phyloP scores from a whole-genome alignment of 2,797 vertebrate species.

The Labeo calbasu region DNA sequence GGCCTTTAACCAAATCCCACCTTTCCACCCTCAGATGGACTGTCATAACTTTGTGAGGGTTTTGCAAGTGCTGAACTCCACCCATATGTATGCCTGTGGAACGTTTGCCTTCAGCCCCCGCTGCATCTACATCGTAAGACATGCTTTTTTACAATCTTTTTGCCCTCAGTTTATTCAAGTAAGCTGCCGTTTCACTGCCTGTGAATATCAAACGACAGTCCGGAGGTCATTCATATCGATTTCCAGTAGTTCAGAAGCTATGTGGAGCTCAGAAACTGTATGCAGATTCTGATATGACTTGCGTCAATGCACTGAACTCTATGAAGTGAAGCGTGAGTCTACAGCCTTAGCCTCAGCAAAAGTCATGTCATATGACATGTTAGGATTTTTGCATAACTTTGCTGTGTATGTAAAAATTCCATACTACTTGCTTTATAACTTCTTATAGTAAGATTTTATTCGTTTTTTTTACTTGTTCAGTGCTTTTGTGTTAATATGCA shows the following conservation, averaged over 20 bases:
- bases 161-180: neutral
- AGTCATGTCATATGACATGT: neutral
- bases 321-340: neutral
- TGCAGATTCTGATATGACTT: no score
- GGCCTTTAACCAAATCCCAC: neutral
- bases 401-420: no score
- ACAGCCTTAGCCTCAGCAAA: neutral
- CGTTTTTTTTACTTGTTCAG: neutral
- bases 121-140: slow-evolving; percentile 84
- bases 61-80: slow-evolving; percentile 82
- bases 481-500: neutral
- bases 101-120: slow-evolving; percentile 88
- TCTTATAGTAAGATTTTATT: neutral
- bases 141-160: neutral
- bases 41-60: slow-evolving; percentile 89
- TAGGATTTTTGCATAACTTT: neutral
- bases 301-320: neutral
- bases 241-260: neutral
- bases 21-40: slow-evolving; percentile 71
- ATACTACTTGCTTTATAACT: neutral
- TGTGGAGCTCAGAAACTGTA: neutral
- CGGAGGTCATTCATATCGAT: neutral
- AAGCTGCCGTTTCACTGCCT: neutral
- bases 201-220: neutral
- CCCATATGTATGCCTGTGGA: slow-evolving; percentile 86